Evolutionary conservation across 2,888 invertebrate genomes (phyloP).

Genomic region (Noctua pronuba): DNA sequence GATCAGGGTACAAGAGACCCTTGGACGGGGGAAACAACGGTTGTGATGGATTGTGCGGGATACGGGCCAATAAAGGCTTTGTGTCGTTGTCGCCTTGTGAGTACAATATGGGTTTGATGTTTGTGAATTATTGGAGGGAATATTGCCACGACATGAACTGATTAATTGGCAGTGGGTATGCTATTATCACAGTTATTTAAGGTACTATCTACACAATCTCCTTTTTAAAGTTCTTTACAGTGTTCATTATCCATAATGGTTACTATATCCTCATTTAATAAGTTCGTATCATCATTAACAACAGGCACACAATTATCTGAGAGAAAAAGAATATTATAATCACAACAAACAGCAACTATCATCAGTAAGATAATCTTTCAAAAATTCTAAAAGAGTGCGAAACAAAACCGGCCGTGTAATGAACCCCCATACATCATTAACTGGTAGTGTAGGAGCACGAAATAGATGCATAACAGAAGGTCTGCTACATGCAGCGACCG

Average conservation of each 20-base stretch:
- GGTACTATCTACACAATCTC: not conserved
- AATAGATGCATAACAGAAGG: slow-evolving; percentile 28
- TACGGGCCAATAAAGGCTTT: slow-evolving; percentile 83
- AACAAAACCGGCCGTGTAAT: slow-evolving; percentile 82
- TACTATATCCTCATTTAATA: not conserved
- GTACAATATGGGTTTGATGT: slow-evolving; percentile 63
- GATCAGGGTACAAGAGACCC: slow-evolving; percentile 82
- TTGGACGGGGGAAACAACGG: slow-evolving; percentile 79
- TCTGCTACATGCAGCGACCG: not conserved
- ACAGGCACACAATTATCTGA: slow-evolving; percentile 14
- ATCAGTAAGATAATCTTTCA: slow-evolving; percentile 60
- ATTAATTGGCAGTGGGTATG: slow-evolving; percentile 27
- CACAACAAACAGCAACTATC: slow-evolving; percentile 48
- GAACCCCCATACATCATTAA: slow-evolving; percentile 88
- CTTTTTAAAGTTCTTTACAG: not conserved
- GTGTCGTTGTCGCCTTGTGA: slow-evolving; percentile 80
- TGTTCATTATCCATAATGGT: not conserved
- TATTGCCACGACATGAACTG: slow-evolving; percentile 52
- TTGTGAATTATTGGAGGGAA: slow-evolving; percentile 55
- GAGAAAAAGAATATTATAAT: slow-evolving; percentile 46
- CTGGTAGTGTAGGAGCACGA: slow-evolving; percentile 74
- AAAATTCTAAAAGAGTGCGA: slow-evolving; percentile 74
- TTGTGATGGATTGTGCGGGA: slow-evolving; percentile 87
- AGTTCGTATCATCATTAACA: slow-evolving; percentile 2
- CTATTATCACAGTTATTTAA: slow-evolving; percentile 4